Base-by-base conservation (phyloP, 2,888 invertebrate species). In the Drosophila seclusa region DNA sequence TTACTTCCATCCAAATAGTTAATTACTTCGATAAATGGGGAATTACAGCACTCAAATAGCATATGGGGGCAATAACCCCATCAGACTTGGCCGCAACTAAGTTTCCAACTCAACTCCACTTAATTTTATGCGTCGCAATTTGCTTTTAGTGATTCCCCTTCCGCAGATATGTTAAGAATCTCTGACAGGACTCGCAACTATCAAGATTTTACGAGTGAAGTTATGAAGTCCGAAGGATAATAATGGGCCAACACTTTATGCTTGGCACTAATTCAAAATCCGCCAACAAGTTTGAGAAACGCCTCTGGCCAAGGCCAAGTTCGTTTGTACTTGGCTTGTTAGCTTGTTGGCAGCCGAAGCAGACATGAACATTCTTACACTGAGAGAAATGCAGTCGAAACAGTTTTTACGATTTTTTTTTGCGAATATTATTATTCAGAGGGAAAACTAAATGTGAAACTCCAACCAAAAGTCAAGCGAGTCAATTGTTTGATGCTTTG, bases 241-340 rank as follows among this genome's bases (percentile, higher is more conserved):
- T 92, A 92, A 92, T 92, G 89, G 85, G 85, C 90, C 91, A 92
- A 92, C 92, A 92, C 92, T 92, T 92, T 87, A 84, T 87, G 83
- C 82, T 91, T 91, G 92, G 92, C 92, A 90, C 88, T 86, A 80
- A 90, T 83, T 89, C 90, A 91, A 89, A 84, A 88, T 82, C 71
- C 80, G 68, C 63, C 86, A 82, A 73, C 76, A 69, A 80, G 69
- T 80, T 73, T 29, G 32, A 55, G 52, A 67, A 50, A 36, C 34
- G 54, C 64, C 67, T 49, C 38, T 21, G 55, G 80, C 78, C 79
- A 69, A 74, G 73, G 73, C 61, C 74, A 83, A 86, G 70, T 70
- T 78, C n/a, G 45, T 50, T 38, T 42, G 49, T 62, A 54, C 53
- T 69, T 76, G 34, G 42, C 45, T 49, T 18, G 58, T 69, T 76